Evolutionary conservation across 2,797 vertebrate species (phyloP).

Genomic region (Steatocranus sp.): DNA sequence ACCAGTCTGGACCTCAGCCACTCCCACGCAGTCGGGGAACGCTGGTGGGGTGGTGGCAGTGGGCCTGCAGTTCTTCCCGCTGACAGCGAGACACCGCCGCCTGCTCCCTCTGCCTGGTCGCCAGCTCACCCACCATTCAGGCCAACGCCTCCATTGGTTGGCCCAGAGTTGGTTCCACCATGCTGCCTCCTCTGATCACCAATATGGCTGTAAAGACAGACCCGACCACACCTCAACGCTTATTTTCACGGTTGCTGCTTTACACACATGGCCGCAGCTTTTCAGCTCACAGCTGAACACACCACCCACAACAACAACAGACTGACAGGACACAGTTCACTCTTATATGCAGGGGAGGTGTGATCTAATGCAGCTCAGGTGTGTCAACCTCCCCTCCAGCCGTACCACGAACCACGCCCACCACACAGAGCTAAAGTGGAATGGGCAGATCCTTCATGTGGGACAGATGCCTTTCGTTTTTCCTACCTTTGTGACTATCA

Average conservation of each 20-base stretch:
- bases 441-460: not conserved
- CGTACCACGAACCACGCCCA: not conserved
- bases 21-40: not conserved
- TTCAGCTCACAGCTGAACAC: not conserved
- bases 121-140: not conserved
- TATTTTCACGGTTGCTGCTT: not conserved
- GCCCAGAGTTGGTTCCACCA: not conserved
- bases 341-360: not conserved
- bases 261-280: not conserved
- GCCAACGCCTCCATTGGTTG: not conserved
- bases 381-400: not conserved
- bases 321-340: not conserved
- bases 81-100: not conserved
- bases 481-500: not conserved
- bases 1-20: not conserved
- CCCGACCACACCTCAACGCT: not conserved
- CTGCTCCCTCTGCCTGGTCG: not conserved
- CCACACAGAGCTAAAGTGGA: not conserved
- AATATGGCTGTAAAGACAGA: not conserved
- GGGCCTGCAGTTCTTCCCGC: not conserved
- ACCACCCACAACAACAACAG: not conserved
- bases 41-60: fast-evolving
- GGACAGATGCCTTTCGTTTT: not conserved
- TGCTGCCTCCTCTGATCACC: not conserved
- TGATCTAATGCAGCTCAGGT: not conserved